phyloP scores from a whole-genome alignment of 2,797 vertebrate species.

The Thripadectes ignobilis region DNA sequence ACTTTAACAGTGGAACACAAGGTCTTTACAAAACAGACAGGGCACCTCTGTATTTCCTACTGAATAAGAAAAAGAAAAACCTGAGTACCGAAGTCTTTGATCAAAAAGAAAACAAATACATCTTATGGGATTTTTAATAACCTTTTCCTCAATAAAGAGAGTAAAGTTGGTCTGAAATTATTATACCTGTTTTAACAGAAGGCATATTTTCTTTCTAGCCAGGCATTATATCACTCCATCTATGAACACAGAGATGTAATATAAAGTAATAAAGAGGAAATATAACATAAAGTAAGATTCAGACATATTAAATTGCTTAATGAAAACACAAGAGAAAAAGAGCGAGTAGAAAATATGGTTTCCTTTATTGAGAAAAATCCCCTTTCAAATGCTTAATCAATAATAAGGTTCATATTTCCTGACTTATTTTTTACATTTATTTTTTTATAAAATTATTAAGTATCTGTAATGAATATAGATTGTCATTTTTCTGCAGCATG shows the following conservation, averaged over 20 bases:
- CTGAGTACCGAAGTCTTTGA: not conserved
- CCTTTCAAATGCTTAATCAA: constrained; percentile 60
- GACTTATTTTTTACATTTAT: not conserved
- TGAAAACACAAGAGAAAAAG: constrained; percentile 60
- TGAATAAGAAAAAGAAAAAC: constrained; percentile 27
- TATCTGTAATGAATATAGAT: constrained; percentile 32
- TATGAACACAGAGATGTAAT: constrained; percentile 62
- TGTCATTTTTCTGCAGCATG: not conserved
- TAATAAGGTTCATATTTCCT: constrained; percentile 53
- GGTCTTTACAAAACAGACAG: constrained; percentile 7
- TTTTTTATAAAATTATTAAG: constrained; percentile 26
- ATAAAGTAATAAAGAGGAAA: constrained; percentile 75
- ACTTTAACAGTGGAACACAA: not conserved
- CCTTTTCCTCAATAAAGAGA: constrained; percentile 55
- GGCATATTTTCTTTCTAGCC: constrained; percentile 55
- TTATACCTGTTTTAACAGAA: constrained; percentile 62
- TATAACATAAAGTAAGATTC: constrained; percentile 64
- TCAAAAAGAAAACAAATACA: constrained; percentile 31
- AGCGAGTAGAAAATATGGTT: constrained; percentile 17
- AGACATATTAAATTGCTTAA: constrained; percentile 72
- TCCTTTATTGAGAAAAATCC: constrained; percentile 65
- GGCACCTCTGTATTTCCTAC: constrained; percentile 1
- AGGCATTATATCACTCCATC: constrained; percentile 65
- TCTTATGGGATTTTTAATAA: not conserved
- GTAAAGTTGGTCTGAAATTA: constrained; percentile 54